Conservation (phyloP, 1,140 invertebrate genomes). For the Pogonognathellus flavescens region DNA sequence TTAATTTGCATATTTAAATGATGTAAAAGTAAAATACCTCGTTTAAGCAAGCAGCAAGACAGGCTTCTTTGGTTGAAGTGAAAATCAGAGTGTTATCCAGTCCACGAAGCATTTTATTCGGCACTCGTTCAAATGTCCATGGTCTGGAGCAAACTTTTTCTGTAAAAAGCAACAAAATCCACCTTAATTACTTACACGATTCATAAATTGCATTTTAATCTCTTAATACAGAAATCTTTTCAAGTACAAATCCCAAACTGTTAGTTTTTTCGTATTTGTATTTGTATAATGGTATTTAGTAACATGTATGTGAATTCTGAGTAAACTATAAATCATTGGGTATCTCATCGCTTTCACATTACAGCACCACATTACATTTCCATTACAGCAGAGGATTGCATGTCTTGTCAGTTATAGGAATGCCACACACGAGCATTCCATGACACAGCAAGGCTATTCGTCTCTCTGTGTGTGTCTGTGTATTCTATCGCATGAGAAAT, state of each 20-base stretch:
- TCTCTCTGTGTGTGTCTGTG: not conserved
- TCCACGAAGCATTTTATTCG: conserved; percentile 90
- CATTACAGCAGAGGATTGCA: too few relatives aligned
- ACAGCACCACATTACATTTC: too few relatives aligned
- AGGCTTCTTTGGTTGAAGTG: conserved; percentile 93
- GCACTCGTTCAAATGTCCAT: conserved; percentile 93
- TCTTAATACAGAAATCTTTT: too few relatives aligned
- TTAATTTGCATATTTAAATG: not conserved
- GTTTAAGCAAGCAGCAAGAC: conserved; percentile 90
- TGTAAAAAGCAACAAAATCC: conserved; percentile 69
- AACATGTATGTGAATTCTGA: too few relatives aligned
- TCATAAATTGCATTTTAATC: too few relatives aligned
- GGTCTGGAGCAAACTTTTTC: conserved; percentile 91
- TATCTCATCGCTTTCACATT: too few relatives aligned
- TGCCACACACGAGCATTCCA: conserved; percentile 9
- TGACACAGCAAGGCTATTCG: conserved; percentile 7
- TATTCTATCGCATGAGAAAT: not conserved
- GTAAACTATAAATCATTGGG: too few relatives aligned
- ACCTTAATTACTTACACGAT: not conserved
- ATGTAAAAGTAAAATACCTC: conserved; percentile 75
- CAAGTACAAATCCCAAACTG: too few relatives aligned
- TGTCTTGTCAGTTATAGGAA: not conserved
- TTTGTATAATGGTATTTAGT: too few relatives aligned
- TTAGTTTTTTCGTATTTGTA: too few relatives aligned
- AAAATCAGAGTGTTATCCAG: conserved; percentile 92